Conservation (phyloP, 2,888 invertebrate genomes). For the Tipula lateralis region DNA sequence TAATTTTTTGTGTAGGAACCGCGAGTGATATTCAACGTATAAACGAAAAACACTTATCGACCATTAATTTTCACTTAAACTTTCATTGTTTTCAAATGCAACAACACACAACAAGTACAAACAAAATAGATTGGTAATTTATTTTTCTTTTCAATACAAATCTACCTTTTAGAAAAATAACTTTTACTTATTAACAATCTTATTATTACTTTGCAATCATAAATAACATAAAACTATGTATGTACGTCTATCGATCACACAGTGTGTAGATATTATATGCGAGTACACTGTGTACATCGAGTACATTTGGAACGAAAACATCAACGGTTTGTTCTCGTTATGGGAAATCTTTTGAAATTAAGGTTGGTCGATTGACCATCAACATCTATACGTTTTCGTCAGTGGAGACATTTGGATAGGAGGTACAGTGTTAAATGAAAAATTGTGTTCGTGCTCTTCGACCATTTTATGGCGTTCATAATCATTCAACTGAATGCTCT, state of each 20-base stretch:
- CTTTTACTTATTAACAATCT: background rate
- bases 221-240: background rate
- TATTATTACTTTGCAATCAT: background rate
- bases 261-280: background rate
- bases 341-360: no score
- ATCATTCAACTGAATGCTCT: no score
- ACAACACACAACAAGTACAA: background rate
- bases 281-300: no score
- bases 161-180: background rate
- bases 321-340: no score
- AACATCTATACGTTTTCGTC: no score
- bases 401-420: no score
- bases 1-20: background rate
- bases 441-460: no score
- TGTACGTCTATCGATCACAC: background rate
- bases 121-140: background rate
- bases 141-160: background rate
- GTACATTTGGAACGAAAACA: background rate
- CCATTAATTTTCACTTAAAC: conserved; percentile 19
- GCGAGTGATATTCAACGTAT: background rate
- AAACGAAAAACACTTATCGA: background rate
- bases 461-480: no score
- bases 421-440: no score
- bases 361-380: no score
- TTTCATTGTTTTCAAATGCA: conserved; percentile 9